Conservation (phyloP, 1,140 invertebrate genomes). For the Temnothorax longispinosus region DNA sequence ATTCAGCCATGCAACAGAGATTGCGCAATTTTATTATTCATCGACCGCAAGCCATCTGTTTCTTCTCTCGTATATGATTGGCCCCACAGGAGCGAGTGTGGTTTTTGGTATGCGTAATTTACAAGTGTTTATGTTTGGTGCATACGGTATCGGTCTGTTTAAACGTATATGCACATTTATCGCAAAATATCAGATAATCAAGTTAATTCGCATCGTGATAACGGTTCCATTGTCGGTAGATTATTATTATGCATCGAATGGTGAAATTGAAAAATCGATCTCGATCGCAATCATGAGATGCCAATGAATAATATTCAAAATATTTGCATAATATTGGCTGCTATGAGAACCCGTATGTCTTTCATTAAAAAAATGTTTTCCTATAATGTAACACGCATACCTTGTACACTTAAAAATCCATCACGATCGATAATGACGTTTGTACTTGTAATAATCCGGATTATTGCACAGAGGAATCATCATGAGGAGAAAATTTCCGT, state of each 20-base stretch:
- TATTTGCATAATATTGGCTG: neutral
- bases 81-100: neutral
- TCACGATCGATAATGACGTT: slow-evolving; percentile 12
- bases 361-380: neutral
- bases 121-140: slow-evolving; percentile 19
- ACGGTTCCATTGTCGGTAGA: neutral
- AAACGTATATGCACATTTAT: neutral
- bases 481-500: neutral
- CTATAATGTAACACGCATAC: neutral
- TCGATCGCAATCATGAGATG: neutral
- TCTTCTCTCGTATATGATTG: neutral
- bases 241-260: slow-evolving; percentile 27
- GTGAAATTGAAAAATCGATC: slow-evolving; percentile 24
- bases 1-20: slow-evolving; percentile 14
- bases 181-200: neutral
- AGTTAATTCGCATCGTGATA: slow-evolving; percentile 23
- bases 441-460: neutral
- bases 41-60: neutral
- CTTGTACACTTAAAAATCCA: neutral
- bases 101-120: slow-evolving; percentile 8
- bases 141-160: neutral
- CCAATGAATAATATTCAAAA: slow-evolving; percentile 17
- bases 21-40: slow-evolving; percentile 47
- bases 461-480: slow-evolving; percentile 2
- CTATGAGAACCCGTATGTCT: neutral